A percentile compares a stretch with the other conserved stretches of the same genome.
phyloP scores from a whole-genome alignment of 2,888 invertebrate species.

The Sphaerophoria rueppellii region DNA sequence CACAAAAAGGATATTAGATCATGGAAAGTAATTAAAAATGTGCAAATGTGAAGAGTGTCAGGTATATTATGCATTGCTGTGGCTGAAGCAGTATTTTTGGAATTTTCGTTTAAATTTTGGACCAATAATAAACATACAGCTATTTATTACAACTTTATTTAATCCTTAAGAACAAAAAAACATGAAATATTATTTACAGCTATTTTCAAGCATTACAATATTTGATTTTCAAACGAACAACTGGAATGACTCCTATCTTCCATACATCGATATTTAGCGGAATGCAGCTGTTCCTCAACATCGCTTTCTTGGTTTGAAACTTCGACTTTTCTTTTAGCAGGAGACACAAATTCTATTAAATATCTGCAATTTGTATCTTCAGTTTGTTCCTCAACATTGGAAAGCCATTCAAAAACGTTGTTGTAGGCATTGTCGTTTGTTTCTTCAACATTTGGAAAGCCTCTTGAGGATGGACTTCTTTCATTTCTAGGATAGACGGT shows the following conservation, averaged over 20 bases:
- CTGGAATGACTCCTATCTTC: slow-evolving; percentile 17
- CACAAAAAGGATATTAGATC: no score
- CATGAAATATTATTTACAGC: background rate
- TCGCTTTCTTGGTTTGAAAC: background rate
- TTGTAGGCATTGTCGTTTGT: slow-evolving; percentile 8
- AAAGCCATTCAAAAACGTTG: slow-evolving; percentile 24
- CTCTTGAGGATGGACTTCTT: slow-evolving; percentile 1
- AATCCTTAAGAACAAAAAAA: no score
- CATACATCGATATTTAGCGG: slow-evolving; percentile 2
- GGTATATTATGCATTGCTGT: no score
- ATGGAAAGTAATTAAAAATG: no score
- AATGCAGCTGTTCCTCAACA: background rate
- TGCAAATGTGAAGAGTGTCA: no score
- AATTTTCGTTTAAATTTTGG: no score
- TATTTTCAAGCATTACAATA: background rate
- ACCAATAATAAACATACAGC: no score
- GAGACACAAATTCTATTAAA: background rate
- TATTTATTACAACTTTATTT: no score
- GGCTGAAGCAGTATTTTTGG: no score
- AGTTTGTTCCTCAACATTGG: slow-evolving; percentile 1
- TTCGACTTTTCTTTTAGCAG: slow-evolving; percentile 3
- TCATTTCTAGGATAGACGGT: slow-evolving; percentile 12
- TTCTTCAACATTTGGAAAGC: background rate
- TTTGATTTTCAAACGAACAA: slow-evolving; percentile 18
- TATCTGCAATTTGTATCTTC: background rate